Base-by-base conservation (phyloP, 1,140 invertebrate genomes). In the Hyles euphorbiae region DNA sequence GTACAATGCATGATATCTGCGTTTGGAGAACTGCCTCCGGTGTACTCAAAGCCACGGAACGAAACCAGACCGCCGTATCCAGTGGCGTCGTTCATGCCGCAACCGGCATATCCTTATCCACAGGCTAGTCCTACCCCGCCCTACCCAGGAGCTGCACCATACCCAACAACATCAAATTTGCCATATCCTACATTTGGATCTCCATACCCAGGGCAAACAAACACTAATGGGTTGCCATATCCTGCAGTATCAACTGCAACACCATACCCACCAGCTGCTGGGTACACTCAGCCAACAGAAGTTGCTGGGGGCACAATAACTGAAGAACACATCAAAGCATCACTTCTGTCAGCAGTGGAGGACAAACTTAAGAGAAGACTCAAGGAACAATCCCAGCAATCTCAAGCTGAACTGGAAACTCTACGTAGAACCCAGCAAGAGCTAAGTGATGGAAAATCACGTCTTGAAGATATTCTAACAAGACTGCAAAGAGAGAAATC, bases 11-110 rank as follows among this genome's bases (percentile, higher is more conserved):
- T 99, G 94, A 95, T 96, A 57, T 91, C 95, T 53, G 95, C 95
- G 33, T 99, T 99, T 91, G 96, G 98, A 43, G 98, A 99, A 61
- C 91, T 95, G 67, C 98, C 98, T 55, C 98, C 98, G 34, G 97
- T 99, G 1, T 99, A 95, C 90, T 90, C 95, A 1, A 94, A 93
- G 77, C 88, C 92, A 36, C 91, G 92, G 76, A 84, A 89, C 60
- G 86, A 88, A 52, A 67, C 73, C 53, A 75, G 88, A 55, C 78
- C 90, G 5, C 92, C 93, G n/a, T 95, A 95, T 83, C 93, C 94
- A 5, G 80, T 68, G 6, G 91, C 91, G 70, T 81, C 91, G 2
- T 92, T 91, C 64, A 93, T 94, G 92, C 92, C 93, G n/a, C 90
- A 92, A 73, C 91, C 92, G 48, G 75, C 78, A 54, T 78, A 79